Base-by-base conservation (phyloP, 1,140 invertebrate species). In the Acromyrmex echinatior region DNA sequence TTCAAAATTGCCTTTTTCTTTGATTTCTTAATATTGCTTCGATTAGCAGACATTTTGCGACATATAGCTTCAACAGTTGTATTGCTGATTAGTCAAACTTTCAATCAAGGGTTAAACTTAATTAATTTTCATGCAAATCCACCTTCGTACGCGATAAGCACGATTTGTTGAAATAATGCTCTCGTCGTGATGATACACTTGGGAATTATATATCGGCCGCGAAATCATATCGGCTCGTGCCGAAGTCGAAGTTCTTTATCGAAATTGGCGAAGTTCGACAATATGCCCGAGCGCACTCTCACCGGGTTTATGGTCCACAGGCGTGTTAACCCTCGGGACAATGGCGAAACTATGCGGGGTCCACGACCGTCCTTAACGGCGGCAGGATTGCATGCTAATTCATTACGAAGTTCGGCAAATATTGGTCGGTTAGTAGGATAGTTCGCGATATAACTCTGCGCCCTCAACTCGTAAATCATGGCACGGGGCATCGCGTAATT, bases 311-410 rank as follows among this genome's bases (percentile, higher is more conserved):
- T 82, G 58, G 86, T 77, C 63, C 62, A 66, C 16, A 31, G 58
- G 45, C 45, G 51, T 56, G 77, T 65, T 79, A 80, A 65, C 56
- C 70, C 39, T 14, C 65, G 7, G 87, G 86, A 88, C 87, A 88
- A 90, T 90, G n/a, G 65, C 70, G 68, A 87, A 90, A 90, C 89
- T 90, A 90, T 90, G 77, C 65, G 49, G 76, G 39, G 77, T 85
- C 76, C 85, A 76, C 58, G 80, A 62, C 65, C 73, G 51, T 58
- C 68, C 71, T 76, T 63, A 77, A 35, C 65, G 51, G 81, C 78
- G 25, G 53, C 45, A 45, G 35, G 51, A 78, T 78, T 77, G 70
- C 82, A 68, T 87, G 39, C 80, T 68, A 86, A 77, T 86, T 78
- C 63, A 79, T 82, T 84, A 77, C 68, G 45, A 73, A 79, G 58